These are phyloP conservation scores for Entelurus aequoreus DNA, from an alignment of 2,113 vertebrate species.

Conservation along the genomic window DNA sequence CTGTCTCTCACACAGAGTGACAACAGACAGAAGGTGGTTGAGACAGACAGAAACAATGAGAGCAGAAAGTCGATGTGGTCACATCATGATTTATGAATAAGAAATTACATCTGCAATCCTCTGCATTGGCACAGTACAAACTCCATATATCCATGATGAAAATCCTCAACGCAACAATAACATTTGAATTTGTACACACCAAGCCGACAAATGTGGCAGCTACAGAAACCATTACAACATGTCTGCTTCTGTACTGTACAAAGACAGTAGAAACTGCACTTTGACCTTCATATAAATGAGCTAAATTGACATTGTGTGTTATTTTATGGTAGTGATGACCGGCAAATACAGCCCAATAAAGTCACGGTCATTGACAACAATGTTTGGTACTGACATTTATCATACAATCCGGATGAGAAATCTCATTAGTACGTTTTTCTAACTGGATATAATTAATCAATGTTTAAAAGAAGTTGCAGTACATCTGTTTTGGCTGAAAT, in stretches of 20 bases:
- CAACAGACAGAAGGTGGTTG: neutral
- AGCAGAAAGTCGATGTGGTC: slow-evolving; percentile 28
- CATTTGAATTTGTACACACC: slow-evolving; percentile 32
- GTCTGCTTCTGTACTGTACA: slow-evolving; percentile 15
- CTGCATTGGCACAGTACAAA: slow-evolving; percentile 23
- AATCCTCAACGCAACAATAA: slow-evolving; percentile 27
- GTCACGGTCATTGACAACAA: neutral
- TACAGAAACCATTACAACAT: neutral
- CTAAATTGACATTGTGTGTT: neutral
- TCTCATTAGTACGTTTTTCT: neutral
- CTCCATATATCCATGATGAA: slow-evolving; percentile 6
- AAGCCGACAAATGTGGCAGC: slow-evolving; percentile 52
- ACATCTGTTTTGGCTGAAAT: too few relatives aligned
- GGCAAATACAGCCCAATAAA: slow-evolving; percentile 17
- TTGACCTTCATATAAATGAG: slow-evolving; percentile 28
- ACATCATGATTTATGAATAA: slow-evolving; percentile 39
- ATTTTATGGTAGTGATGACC: slow-evolving; percentile 8
- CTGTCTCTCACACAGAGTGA: neutral
- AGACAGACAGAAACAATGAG: slow-evolving; percentile 15
- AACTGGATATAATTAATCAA: neutral
- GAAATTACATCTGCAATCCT: slow-evolving; percentile 47
- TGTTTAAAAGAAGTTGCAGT: neutral
- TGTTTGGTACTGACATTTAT: slow-evolving; percentile 7
- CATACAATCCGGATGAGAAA: neutral
- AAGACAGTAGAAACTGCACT: slow-evolving; percentile 12